Base-by-base conservation (phyloP, 1,140 invertebrate species). In the Brachionus rubens region DNA sequence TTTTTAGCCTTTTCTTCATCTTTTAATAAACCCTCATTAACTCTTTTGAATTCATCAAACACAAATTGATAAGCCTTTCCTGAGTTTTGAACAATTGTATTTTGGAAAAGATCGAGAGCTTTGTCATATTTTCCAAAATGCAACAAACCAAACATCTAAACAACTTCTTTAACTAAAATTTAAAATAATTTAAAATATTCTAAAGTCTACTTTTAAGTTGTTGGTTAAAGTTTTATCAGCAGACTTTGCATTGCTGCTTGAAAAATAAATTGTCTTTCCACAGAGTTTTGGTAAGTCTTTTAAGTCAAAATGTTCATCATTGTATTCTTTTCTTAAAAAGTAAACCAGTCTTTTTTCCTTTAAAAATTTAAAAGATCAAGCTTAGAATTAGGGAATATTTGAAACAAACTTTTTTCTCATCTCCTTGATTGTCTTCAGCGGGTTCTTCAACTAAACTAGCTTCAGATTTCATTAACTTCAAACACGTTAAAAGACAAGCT, bases 281-380 rank as follows among this genome's bases (percentile, higher is more conserved):
- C n/a, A 28, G 14, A 72, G 28, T 24, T 50, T 28, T 9, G 26
- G 5, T 10, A 72, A 50, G 68, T 46, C 36, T 48, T 72, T 54
- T 21, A 72, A 36, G 50, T 72, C 68, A 21, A 72, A 72, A 72
- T 72, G 68, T 24, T 72, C 43, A 41, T 72, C 68, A 16, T 52
- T 72, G 24, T 50, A 72, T 7, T 48, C 30, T 40, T 16, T 72
- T 72, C 68, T 48, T 3, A 50, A 16, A 72, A 72, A 72, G 41
- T 72, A 72, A 40, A 72, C 68, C 26, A 72, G 5, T 28, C 41
- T 14, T 19, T 70, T 70, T 26, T 48, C 40, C 47, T 70, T 46
- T 3, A 9, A 40, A 30, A 0, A 9, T 16, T 36, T 59, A 7
- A 36, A 36, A 36, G 33, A 36, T 40, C 2, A 3, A 16, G n/a